phyloP scores from a whole-genome alignment of 2,797 vertebrate genomes.

The Takifugu ocellatus region DNA sequence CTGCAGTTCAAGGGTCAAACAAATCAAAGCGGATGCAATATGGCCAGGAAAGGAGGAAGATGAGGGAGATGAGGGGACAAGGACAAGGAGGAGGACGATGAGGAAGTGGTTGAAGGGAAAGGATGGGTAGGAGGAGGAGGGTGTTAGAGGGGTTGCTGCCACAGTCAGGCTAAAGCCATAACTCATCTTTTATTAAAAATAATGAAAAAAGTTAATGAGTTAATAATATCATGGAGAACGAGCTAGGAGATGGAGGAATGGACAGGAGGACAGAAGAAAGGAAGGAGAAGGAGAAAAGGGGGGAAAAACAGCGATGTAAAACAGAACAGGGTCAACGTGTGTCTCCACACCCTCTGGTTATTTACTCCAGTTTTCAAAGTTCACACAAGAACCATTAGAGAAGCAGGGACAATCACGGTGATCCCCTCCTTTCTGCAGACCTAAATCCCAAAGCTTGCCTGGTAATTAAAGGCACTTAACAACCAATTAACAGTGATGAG shows the following conservation, averaged over 20 bases:
- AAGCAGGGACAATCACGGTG: slow-evolving; percentile 43
- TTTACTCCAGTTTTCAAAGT: slow-evolving; percentile 62
- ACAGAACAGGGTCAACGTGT: slow-evolving; percentile 47
- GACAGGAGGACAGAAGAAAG: slow-evolving; percentile 55
- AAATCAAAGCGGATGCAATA: slow-evolving; percentile 58
- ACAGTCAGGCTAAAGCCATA: slow-evolving; percentile 76
- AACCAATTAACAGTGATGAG: slow-evolving; percentile 78
- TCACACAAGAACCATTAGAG: slow-evolving; percentile 59
- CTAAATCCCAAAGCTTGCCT: slow-evolving; percentile 67
- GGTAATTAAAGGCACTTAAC: slow-evolving; percentile 78
- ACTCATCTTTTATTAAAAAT: slow-evolving; percentile 80
- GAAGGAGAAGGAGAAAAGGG: slow-evolving; percentile 11
- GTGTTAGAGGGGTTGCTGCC: slow-evolving; percentile 56
- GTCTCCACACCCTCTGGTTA: slow-evolving; percentile 46
- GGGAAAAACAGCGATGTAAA: slow-evolving; percentile 17
- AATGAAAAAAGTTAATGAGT: slow-evolving; percentile 79
- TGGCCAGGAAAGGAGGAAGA: slow-evolving; percentile 44
- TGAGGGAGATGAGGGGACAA: not conserved
- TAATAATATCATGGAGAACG: slow-evolving; percentile 76
- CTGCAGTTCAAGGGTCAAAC: slow-evolving; percentile 65
- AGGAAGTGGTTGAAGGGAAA: slow-evolving; percentile 56
- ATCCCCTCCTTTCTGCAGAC: slow-evolving; percentile 47
- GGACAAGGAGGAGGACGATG: slow-evolving; percentile 44
- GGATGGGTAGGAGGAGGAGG: slow-evolving; percentile 20
- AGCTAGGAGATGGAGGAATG: slow-evolving; percentile 64